phyloP scores from a whole-genome alignment of 53 echinoderm and acorn worm species.

The Patiria pectinifera region DNA sequence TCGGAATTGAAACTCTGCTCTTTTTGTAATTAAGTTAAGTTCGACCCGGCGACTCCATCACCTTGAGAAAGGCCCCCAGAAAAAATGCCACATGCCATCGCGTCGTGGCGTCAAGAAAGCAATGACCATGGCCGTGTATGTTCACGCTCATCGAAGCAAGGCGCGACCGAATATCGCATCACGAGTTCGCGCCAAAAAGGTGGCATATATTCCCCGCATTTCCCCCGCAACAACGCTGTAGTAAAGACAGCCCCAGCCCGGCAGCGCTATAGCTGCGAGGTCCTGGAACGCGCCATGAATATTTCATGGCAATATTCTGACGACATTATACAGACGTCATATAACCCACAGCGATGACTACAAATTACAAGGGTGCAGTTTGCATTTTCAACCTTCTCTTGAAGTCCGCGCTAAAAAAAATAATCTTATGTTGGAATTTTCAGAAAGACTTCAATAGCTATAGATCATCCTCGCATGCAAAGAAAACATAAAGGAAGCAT shows the following conservation, averaged over 20 bases:
- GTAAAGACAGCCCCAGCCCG: not conserved
- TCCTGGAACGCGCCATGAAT: not conserved
- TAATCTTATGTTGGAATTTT: no score
- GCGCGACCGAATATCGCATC: not conserved
- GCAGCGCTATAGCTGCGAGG: not conserved
- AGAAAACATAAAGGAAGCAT: no score
- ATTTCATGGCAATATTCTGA: conserved; percentile 22
- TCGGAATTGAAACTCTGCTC: not conserved
- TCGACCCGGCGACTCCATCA: not conserved
- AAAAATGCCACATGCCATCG: not conserved
- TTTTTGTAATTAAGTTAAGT: not conserved
- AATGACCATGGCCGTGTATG: not conserved
- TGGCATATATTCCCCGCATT: conserved; percentile 11
- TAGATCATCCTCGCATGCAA: no score
- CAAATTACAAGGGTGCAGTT: not conserved
- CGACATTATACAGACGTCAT: not conserved
- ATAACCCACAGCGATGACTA: not conserved
- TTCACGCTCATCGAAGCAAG: not conserved
- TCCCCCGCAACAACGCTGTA: conserved; percentile 13
- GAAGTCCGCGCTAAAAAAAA: no score
- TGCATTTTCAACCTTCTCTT: not conserved
- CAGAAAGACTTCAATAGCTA: no score
- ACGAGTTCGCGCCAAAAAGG: conserved; percentile 39
- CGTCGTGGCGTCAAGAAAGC: not conserved
- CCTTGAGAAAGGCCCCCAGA: not conserved